Percentiles rank a stretch among this genome's conserved stretches.
These are phyloP conservation scores for Anorthoa munda DNA, from an alignment of 2,888 invertebrate genomes.

Conservation along the genomic window DNA sequence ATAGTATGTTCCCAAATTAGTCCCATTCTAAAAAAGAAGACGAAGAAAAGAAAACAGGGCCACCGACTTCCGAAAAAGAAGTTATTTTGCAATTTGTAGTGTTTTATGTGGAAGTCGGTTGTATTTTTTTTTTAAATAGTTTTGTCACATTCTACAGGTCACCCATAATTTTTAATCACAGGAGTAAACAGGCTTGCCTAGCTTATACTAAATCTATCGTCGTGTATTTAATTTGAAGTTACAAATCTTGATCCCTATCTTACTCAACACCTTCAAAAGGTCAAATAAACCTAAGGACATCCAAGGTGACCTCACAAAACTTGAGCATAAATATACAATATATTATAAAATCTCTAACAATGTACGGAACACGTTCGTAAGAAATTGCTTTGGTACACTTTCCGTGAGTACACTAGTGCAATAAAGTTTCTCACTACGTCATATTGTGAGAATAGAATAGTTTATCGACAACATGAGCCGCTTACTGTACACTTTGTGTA, in stretches of 20 bases:
- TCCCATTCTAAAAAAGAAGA: too few relatives aligned
- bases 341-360: constrained; percentile 46
- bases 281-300: background rate
- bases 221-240: background rate
- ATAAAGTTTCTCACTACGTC: constrained; percentile 64
- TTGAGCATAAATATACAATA: constrained; percentile 30
- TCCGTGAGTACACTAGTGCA: constrained; percentile 54
- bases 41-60: too few relatives aligned
- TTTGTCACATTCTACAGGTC: too few relatives aligned
- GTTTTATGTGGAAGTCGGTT: too few relatives aligned
- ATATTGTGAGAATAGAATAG: constrained; percentile 60
- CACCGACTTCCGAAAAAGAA: too few relatives aligned
- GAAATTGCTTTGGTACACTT: constrained; percentile 57
- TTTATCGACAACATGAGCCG: constrained; percentile 65
- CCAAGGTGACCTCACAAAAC: constrained; percentile 27
- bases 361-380: constrained; percentile 42
- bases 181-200: too few relatives aligned
- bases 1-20: too few relatives aligned
- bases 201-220: too few relatives aligned
- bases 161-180: too few relatives aligned
- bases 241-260: background rate
- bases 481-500: constrained; percentile 62
- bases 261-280: background rate
- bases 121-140: too few relatives aligned
- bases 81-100: too few relatives aligned